Conservation (phyloP, 1,140 invertebrate species). For the Achatina immaculata region DNA sequence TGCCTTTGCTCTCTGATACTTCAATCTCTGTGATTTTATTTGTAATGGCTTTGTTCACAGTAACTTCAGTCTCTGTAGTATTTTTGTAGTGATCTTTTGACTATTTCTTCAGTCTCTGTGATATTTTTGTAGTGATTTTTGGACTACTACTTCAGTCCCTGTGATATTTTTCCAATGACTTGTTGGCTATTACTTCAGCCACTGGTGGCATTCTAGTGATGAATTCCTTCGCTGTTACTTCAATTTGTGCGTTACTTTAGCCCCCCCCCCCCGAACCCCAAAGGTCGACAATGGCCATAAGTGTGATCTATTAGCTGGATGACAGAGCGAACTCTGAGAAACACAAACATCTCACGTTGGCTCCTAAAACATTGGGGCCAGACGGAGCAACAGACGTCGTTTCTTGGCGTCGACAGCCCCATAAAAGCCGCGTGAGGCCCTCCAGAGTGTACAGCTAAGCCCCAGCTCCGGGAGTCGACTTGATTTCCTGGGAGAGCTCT, state of each 20-base stretch:
- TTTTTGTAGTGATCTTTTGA: no score
- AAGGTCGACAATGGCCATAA: not conserved
- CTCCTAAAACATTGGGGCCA: not conserved
- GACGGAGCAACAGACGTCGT: not conserved
- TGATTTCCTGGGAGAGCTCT: not conserved
- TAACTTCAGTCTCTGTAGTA: no score
- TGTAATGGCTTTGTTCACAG: no score
- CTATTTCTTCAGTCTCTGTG: no score
- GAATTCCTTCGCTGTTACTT: no score
- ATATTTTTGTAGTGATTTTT: no score
- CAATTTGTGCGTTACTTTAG: not conserved
- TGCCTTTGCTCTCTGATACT: no score
- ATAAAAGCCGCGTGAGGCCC: slow-evolving; percentile 9
- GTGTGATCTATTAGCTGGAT: not conserved
- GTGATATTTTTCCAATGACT: no score
- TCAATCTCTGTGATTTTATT: no score
- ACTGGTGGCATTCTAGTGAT: no score
- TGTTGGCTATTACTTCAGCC: no score
- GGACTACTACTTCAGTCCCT: no score
- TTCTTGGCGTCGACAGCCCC: slow-evolving; percentile 11
- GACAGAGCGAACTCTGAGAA: not conserved
- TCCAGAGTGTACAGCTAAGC: not conserved
- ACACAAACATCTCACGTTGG: not conserved
- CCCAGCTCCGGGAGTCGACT: not conserved
- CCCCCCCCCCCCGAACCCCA: not conserved